A percentile compares a stretch with the other conserved stretches of the same genome.
phyloP scores from a whole-genome alignment of 2,113 vertebrate species.

The Cygnus atratus region DNA sequence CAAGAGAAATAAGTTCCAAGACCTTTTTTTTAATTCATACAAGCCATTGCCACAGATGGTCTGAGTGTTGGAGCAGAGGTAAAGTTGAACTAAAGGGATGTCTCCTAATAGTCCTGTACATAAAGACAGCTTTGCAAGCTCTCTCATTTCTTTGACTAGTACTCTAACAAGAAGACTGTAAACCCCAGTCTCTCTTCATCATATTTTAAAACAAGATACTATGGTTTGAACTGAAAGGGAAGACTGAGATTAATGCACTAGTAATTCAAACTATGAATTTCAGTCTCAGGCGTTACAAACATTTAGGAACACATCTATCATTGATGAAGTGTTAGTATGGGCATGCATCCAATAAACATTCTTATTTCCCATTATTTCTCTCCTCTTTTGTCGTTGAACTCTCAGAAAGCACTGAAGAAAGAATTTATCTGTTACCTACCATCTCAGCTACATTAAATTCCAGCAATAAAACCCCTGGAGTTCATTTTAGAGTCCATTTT shows the following conservation, averaged over 20 bases:
- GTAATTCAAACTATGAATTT: not conserved
- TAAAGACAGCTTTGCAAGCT: not conserved
- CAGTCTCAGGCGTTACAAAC: not conserved
- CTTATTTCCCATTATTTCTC: not conserved
- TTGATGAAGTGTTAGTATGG: not conserved
- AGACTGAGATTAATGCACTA: not conserved
- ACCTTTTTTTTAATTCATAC: not conserved
- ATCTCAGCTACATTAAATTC: not conserved
- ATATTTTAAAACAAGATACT: not conserved
- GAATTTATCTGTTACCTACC: not conserved
- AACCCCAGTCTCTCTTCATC: not conserved
- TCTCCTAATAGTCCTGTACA: not conserved
- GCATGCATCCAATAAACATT: no score
- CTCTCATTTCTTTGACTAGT: not conserved
- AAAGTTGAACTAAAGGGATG: not conserved
- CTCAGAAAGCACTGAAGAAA: not conserved
- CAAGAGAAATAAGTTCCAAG: fast-evolving
- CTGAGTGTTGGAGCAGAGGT: not conserved
- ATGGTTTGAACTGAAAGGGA: not conserved
- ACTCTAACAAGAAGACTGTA: not conserved
- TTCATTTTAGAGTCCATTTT: not conserved
- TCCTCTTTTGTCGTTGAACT: not conserved
- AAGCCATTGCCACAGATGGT: not conserved
- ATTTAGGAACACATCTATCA: not conserved
- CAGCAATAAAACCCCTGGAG: not conserved